Base-by-base conservation (phyloP, 2,888 invertebrate species). In the Halictus quadricinctus region DNA sequence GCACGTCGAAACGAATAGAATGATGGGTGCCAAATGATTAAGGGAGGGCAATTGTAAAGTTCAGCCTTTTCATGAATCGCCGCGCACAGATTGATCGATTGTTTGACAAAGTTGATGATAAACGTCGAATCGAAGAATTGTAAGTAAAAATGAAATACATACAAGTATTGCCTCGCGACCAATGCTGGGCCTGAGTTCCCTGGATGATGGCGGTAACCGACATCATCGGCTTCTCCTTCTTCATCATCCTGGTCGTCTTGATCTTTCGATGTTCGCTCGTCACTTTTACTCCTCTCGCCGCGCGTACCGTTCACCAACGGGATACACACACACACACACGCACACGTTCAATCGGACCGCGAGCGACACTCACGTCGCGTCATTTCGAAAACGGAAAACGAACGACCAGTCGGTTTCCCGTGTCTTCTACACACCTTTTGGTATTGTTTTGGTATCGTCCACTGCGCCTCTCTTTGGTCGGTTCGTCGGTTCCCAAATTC, bases 161-260 rank as follows among this genome's bases (percentile, higher is more conserved):
- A 93, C 95, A 95, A 93, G 95, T 94, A 95, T 96, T 95, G 94
- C 96, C 95, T 88, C 96, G 94, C 91, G 96, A 96, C 96, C 96
- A 97, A 94, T 96, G 96, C 89, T 96, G 96, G 54, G 95, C 95
- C 92, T 96, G 96, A 78, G 96, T 95, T 87, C 96, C 96, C 93
- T 96, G 96, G 93, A 97, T 97, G 94, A 97, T 97, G 92, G 97
- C 97, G 93, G 97, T 97, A 94, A 97, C 97, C 94, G 97, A 97
- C 97, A 97, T 97, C 95, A 97, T 97, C 93, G 97, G 97, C 95
- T 97, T 97, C 95, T 97, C 97, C 95, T 97, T 97, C 96, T 97
- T 97, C 96, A 97, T 96, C 97, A 97, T 96, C 92, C 95, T 95
- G 92, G 72, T 69, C 74, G 84, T 75, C 85, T 79, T 88, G 72